Evolutionary conservation across 2,797 vertebrate species (phyloP).

Genomic region (Pteronotus mesoamericanus): DNA sequence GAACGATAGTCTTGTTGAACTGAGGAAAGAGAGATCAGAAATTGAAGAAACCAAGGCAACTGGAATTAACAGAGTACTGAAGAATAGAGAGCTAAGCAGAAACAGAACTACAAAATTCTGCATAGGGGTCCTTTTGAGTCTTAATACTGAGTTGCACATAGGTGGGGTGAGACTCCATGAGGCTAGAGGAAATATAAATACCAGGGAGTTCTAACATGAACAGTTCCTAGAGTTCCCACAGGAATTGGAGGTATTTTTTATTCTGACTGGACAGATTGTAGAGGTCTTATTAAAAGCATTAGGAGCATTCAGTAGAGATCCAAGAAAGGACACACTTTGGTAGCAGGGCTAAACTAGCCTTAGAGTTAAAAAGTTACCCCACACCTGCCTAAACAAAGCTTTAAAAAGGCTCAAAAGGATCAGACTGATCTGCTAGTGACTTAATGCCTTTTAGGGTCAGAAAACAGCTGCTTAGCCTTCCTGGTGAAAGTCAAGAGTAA

Average conservation of each 20-base stretch:
- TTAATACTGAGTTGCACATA: neutral
- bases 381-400: neutral
- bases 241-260: neutral
- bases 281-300: neutral
- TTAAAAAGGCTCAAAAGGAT: neutral
- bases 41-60: neutral
- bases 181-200: neutral
- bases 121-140: neutral
- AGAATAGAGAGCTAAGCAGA: neutral
- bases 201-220: neutral
- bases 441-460: neutral
- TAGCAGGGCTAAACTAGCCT: neutral
- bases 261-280: neutral
- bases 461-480: neutral
- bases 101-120: neutral
- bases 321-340: neutral
- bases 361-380: neutral
- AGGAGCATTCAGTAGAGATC: neutral
- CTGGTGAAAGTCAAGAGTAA: neutral
- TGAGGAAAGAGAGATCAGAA: conserved; percentile 35
- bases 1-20: neutral
- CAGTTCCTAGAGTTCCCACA: neutral
- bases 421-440: neutral
- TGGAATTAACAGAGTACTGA: neutral
- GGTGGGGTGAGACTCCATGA: neutral